phyloP scores from a whole-genome alignment of 2,113 vertebrate species.

The Toxotes jaculatrix region DNA sequence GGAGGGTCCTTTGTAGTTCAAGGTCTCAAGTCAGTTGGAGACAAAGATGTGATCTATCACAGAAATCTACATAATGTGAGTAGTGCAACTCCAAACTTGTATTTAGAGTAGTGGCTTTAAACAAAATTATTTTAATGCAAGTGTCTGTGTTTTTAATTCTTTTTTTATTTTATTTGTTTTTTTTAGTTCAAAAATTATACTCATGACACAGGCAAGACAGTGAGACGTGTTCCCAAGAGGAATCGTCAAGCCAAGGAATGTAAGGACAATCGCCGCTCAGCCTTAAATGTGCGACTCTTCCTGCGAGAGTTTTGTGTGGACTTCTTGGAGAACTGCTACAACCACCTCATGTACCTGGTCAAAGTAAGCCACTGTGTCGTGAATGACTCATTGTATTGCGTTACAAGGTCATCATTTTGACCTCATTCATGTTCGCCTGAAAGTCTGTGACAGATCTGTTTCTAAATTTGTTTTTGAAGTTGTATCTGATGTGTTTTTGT shows the following conservation, averaged over 20 bases:
- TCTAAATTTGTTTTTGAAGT: too few relatives aligned
- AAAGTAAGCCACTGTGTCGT: conserved; percentile 84
- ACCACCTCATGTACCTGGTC: conserved; percentile 94
- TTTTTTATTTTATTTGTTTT: not conserved
- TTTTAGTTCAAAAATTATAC: conserved; percentile 91
- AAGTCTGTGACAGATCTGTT: too few relatives aligned
- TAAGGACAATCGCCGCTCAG: conserved; percentile 85
- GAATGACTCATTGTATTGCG: not conserved
- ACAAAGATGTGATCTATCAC: conserved; percentile 93
- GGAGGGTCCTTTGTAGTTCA: conserved; percentile 93
- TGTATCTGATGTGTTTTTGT: not conserved
- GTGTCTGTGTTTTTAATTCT: not conserved
- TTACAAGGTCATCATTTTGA: too few relatives aligned
- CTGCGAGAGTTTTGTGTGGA: conserved; percentile 92
- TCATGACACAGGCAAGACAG: conserved; percentile 91
- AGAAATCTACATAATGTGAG: conserved; percentile 93
- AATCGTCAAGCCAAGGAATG: conserved; percentile 85
- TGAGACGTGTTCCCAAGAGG: conserved; percentile 86
- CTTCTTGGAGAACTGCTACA: conserved; percentile 95
- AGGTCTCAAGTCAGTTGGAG: conserved; percentile 93
- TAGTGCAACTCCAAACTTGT: not conserved
- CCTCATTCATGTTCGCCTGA: too few relatives aligned
- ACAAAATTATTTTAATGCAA: not conserved
- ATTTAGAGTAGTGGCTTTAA: not conserved
- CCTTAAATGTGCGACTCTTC: conserved; percentile 93